These are phyloP conservation scores for Salvelinus alpinus DNA, from an alignment of 2,113 vertebrate genomes.

Conservation along the genomic window DNA sequence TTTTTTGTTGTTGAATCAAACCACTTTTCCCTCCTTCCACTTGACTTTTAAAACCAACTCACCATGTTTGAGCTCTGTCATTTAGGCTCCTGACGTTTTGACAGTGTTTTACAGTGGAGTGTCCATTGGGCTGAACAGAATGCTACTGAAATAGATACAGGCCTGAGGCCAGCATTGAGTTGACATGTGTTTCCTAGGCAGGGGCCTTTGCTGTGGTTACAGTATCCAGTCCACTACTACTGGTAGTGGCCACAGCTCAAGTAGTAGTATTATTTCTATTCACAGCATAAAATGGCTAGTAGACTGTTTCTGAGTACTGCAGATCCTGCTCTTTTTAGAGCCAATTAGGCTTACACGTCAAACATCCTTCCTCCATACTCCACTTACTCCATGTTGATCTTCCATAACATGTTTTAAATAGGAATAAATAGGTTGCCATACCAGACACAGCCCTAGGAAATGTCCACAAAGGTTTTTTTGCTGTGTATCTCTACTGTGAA, in stretches of 20 bases:
- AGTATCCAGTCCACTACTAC: neutral
- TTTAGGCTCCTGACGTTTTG: neutral
- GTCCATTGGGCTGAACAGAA: neutral
- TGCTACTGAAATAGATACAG: neutral
- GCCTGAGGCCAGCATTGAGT: neutral
- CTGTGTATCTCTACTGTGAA: neutral
- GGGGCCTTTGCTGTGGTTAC: neutral
- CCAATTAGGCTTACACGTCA: too few relatives aligned
- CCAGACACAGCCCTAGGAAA: too few relatives aligned
- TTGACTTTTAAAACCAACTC: neutral
- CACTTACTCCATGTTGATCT: too few relatives aligned
- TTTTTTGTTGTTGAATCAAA: neutral
- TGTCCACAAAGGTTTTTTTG: neutral
- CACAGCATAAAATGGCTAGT: too few relatives aligned
- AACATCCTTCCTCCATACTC: too few relatives aligned
- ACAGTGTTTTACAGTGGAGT: constrained; percentile 9
- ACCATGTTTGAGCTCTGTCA: neutral
- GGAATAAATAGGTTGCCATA: too few relatives aligned
- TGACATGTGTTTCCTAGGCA: neutral
- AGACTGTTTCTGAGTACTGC: too few relatives aligned
- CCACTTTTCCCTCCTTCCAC: neutral
- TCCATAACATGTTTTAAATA: too few relatives aligned
- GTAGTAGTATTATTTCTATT: too few relatives aligned
- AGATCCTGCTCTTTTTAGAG: too few relatives aligned
- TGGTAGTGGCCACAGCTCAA: neutral